Base-by-base conservation (phyloP, 2,113 vertebrate species). In the Labeo catla region DNA sequence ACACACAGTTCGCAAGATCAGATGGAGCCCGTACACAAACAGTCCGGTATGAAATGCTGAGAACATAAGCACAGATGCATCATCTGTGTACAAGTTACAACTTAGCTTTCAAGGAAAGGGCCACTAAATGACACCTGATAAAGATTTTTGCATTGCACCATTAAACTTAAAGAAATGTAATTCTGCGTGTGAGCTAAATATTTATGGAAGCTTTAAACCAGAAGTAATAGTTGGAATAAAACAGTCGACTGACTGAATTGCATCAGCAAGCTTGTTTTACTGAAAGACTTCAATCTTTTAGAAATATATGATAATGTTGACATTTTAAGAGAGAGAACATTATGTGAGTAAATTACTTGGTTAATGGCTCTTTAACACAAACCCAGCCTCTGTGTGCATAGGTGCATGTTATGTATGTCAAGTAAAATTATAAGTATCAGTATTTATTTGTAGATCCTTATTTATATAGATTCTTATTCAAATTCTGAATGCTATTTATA, bases 31-130 rank as follows among this genome's bases (percentile, higher is more conserved):
- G 76, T 88, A 63, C 61, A 87, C 85, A 90, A 88, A 45, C 86
- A 82, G 79, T 90, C 87, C 90, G 93, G 93, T 93, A 76, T 81
- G 57, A 63, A 63, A 80, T 39, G 19, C 36, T 21, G 52, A 79
- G 5, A 43, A 45, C 13, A 74, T 5, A 15, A 43, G 13, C 2
- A 45, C 70, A 15, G 21, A 15, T 36, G 28, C 13, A 19, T 5
- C 39, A 39, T 39, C 0, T 39, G 63, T 65, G 63, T 2, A 4
- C 1, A 43, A 70, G 16, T 68, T 68, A 43, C 15, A 68, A 28
- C n/a, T 23, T 63, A 36, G 28, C 6, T 39, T 16, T 63, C 9
- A 63, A 2, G n/a, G 34, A 15, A 68, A 68, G 13, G 34, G 34
- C 6, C 65, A 68, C 15, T 19, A 4, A 70, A 16, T 19, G 39